Evolutionary conservation across 2,797 vertebrate species (phyloP).

Genomic region (Danio albolineatus): DNA sequence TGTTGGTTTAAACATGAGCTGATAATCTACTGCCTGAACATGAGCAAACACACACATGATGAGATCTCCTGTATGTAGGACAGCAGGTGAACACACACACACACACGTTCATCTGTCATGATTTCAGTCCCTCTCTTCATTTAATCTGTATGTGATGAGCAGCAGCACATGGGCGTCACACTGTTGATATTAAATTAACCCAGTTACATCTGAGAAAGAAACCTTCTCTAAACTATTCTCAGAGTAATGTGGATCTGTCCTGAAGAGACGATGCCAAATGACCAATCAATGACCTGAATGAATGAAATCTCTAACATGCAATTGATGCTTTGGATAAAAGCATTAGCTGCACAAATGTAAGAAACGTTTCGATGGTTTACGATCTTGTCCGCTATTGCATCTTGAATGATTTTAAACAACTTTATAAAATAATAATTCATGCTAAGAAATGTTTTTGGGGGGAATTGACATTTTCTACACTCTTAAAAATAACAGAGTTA

Average conservation of each 20-base stretch:
- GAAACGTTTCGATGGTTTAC: no score
- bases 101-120: slow-evolving; percentile 55
- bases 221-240: no score
- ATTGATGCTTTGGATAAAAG: no score
- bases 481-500: no score
- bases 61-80: slow-evolving; percentile 29
- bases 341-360: no score
- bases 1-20: not conserved
- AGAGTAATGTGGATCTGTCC: not conserved
- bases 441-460: no score
- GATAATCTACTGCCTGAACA: not conserved
- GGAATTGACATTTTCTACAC: no score
- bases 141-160: slow-evolving; percentile 1
- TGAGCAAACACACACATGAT: not conserved
- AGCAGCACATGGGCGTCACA: slow-evolving; percentile 14
- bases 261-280: slow-evolving; percentile 15
- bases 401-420: no score
- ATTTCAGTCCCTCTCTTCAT: slow-evolving; percentile 55
- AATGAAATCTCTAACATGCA: no score
- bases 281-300: no score
- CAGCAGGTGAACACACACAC: slow-evolving; percentile 38
- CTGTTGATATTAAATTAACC: slow-evolving; percentile 47
- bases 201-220: slow-evolving; percentile 27
- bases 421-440: no score
- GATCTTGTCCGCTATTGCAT: no score